Base-by-base conservation (phyloP, 2,797 vertebrate species). In the Octomys mimax region DNA sequence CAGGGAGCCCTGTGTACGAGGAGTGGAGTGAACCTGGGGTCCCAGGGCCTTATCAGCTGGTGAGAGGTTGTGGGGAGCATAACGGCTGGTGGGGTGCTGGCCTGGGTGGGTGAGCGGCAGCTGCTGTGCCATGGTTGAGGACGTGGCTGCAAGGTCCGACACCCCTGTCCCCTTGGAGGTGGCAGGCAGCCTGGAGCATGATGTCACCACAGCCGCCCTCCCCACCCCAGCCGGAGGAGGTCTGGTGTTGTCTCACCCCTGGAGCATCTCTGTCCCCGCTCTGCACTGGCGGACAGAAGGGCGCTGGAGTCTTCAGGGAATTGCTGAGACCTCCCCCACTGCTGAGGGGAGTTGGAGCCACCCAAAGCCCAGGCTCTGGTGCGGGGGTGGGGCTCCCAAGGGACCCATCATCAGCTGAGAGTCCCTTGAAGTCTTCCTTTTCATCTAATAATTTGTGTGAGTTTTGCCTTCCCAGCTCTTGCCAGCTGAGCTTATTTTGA, bases 151-250 rank as follows among this genome's bases (percentile, higher is more conserved):
- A 46, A 33, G 82, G 83, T 26, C 91, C 39, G 4, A 81, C 90
- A 49, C 21, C 92, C 96, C 59, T 78, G 42, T 97, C 96, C 94
- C 92, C 28, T 0, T 93, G 96, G 97, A 95, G 0, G 10, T 87
- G 97, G 97, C 95, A 81, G 95, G 71, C 61, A 96, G 96, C 97
- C 97, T 16, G 28, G 4, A 84, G 95, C 49, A 57, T 96, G 96
- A 96, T 82, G 96, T 97, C 96, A 97, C 93, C 14, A 0, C 84
- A 0, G 0, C 84, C 14, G 0, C 36, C 57, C 73, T 42, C 77
- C 93, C 78, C 52, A 1, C 77, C 92, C 79, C 36, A 21, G 79
- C 97, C 42, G 0, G 75, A 77, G 94, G 87, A 91, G 19, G 81
- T 91, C 92, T 94, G 86, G 73, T 16, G 2, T 36, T 83, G 96